Percentiles rank a stretch among this genome's conserved stretches.
phyloP scores from a whole-genome alignment of 2,113 vertebrate species.

The Acrocephalus kingi region DNA sequence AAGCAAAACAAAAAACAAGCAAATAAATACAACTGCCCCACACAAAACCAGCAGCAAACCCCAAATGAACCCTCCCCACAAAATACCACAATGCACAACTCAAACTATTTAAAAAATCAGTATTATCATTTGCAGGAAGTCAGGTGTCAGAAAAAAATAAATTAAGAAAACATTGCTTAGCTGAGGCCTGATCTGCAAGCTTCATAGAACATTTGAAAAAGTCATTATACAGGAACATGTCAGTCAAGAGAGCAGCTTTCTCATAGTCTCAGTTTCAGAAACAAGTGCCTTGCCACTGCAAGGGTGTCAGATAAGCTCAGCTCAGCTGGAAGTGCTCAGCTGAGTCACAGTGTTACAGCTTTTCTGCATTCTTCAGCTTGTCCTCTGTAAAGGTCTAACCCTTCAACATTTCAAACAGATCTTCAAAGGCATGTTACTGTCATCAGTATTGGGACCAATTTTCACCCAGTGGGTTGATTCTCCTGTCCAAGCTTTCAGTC shows the following conservation, averaged over 20 bases:
- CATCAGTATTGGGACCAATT: background rate
- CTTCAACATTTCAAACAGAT: background rate
- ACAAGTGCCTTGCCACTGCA: background rate
- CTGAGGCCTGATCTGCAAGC: background rate
- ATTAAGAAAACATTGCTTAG: background rate
- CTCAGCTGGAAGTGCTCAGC: background rate
- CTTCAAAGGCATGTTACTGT: background rate
- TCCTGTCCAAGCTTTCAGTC: background rate
- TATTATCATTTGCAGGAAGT: background rate
- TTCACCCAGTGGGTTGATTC: background rate
- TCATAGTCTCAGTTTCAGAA: background rate
- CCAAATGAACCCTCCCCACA: accelerated
- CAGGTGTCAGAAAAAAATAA: background rate
- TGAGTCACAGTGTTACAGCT: background rate
- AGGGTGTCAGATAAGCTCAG: background rate
- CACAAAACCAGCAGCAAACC: background rate
- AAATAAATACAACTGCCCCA: background rate
- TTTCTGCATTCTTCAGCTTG: background rate
- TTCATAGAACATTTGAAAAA: background rate
- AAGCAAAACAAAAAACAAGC: background rate
- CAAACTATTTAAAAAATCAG: background rate
- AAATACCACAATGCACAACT: background rate
- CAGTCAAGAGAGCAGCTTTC: background rate
- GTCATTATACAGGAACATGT: background rate
- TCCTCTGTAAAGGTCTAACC: background rate